Percentiles rank a stretch among this genome's conserved stretches.
These are phyloP conservation scores for Heterocephalus glaber DNA, from an alignment of 2,113 vertebrate genomes.

Conservation along the genomic window DNA sequence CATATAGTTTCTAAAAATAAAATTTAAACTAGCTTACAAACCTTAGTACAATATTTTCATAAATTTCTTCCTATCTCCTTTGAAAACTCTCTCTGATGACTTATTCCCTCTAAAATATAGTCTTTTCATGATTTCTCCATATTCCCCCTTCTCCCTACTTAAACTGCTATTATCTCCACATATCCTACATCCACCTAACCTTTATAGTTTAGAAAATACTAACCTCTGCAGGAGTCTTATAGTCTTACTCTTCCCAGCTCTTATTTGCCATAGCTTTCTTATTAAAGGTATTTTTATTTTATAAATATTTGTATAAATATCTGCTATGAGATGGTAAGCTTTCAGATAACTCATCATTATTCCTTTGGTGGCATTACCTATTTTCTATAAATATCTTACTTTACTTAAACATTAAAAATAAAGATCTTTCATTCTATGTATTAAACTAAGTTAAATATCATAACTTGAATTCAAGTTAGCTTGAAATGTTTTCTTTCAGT, in stretches of 20 bases:
- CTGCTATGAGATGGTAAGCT: neutral
- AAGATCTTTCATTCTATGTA: neutral
- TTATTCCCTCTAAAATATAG: neutral
- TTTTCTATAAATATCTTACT: neutral
- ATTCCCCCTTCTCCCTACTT: neutral
- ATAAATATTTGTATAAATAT: neutral
- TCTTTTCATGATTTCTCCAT: neutral
- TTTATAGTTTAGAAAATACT: neutral
- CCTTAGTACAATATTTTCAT: neutral
- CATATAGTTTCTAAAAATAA: neutral
- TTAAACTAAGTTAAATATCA: neutral
- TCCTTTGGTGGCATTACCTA: neutral
- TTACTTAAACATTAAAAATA: neutral
- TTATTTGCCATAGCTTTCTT: neutral
- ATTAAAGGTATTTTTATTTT: neutral
- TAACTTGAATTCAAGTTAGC: neutral
- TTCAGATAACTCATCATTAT: conserved; percentile 22
- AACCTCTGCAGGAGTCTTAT: neutral
- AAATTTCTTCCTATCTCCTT: neutral
- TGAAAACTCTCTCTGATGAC: neutral
- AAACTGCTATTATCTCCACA: neutral
- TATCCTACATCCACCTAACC: neutral
- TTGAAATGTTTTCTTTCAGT: neutral
- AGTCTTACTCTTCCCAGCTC: neutral
- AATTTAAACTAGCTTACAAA: neutral